phyloP scores from a whole-genome alignment of 2,113 vertebrate genomes.

The Tragulus kanchil region DNA sequence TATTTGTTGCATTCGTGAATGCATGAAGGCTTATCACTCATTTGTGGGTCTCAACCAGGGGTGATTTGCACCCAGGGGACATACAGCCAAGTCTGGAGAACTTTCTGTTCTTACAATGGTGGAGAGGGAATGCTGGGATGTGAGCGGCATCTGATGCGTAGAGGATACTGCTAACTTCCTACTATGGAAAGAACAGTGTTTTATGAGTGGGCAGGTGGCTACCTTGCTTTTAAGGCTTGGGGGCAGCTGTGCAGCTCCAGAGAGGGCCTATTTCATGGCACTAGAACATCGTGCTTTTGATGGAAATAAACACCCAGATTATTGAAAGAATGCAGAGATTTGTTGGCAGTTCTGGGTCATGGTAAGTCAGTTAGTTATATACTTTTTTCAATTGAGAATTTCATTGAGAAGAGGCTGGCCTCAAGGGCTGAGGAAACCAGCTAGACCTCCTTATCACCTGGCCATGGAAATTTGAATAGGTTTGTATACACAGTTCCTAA shows the following conservation, averaged over 20 bases:
- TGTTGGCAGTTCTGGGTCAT: slow-evolving; percentile 69
- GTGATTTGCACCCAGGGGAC: neutral
- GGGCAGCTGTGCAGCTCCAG: neutral
- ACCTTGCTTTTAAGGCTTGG: neutral
- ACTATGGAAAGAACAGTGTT: neutral
- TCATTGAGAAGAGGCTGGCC: slow-evolving; percentile 40
- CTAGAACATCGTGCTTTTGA: neutral
- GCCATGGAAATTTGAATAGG: slow-evolving; percentile 71
- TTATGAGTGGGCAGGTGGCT: neutral
- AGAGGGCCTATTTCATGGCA: neutral
- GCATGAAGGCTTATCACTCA: neutral
- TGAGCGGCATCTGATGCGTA: neutral
- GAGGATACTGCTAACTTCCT: neutral
- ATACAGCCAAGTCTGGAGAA: neutral
- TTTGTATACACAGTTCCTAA: slow-evolving; percentile 64
- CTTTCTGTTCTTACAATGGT: neutral
- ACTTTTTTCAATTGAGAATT: slow-evolving; percentile 69
- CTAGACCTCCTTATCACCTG: slow-evolving; percentile 18
- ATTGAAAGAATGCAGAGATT: slow-evolving; percentile 67
- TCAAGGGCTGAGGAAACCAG: slow-evolving; percentile 32
- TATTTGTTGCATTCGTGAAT: neutral
- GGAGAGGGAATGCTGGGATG: neutral
- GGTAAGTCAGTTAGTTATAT: slow-evolving; percentile 68
- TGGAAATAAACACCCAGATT: slow-evolving; percentile 65
- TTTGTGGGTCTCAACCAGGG: neutral